Evolutionary conservation across 2,797 vertebrate genomes (phyloP).

Genomic region (Vireo griseus): DNA sequence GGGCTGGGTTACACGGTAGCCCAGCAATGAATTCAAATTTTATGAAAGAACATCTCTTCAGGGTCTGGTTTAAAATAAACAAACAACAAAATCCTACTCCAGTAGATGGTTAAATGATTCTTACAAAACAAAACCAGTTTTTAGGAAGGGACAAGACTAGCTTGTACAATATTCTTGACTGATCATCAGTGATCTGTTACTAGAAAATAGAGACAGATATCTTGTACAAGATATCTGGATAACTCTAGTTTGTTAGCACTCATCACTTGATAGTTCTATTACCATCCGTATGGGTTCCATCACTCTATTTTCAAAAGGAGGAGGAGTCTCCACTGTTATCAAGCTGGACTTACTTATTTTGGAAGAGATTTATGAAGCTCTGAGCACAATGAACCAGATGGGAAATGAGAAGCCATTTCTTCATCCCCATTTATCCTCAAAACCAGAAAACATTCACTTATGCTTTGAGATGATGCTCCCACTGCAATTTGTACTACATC

Average conservation of each 20-base stretch:
- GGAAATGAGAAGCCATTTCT: not conserved
- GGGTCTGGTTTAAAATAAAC: not conserved
- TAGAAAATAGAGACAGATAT: not conserved
- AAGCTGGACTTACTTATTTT: not conserved
- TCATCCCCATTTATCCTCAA: not conserved
- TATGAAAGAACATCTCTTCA: not conserved
- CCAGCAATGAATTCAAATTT: not conserved
- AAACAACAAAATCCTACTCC: not conserved
- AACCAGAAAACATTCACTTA: not conserved
- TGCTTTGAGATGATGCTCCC: not conserved
- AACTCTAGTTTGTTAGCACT: not conserved
- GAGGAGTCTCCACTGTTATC: not conserved
- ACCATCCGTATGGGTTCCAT: not conserved
- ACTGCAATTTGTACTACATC: not conserved
- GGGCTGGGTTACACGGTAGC: not conserved
- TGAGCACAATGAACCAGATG: not conserved
- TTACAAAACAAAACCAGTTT: not conserved
- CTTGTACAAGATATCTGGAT: not conserved
- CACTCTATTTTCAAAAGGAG: not conserved
- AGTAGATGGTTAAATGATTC: not conserved
- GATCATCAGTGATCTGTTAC: not conserved
- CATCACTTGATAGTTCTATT: not conserved
- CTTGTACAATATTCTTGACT: not conserved
- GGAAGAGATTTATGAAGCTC: conserved; percentile 18
- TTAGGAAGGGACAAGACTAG: not conserved